Evolutionary conservation across 2,888 invertebrate species (phyloP).

Genomic region (Epistrophella euchroma): DNA sequence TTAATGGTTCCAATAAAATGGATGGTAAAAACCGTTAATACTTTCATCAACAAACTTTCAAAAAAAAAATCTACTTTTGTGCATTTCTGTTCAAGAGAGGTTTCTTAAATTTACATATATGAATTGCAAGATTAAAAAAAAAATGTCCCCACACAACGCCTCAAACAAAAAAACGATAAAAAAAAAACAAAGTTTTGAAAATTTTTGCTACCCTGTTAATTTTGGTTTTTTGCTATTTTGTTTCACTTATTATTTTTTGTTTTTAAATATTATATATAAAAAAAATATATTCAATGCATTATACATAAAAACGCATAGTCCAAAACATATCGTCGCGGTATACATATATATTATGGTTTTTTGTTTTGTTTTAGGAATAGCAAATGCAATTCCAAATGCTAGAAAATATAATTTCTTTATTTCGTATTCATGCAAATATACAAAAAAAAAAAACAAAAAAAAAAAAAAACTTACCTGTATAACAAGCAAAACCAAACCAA

Average conservation of each 20-base stretch:
- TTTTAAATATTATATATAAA: constrained; percentile 20
- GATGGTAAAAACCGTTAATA: constrained; percentile 43
- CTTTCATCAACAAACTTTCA: constrained; percentile 13
- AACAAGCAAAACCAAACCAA: constrained; percentile 75
- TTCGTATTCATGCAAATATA: constrained; percentile 53
- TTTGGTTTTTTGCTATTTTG: constrained; percentile 65
- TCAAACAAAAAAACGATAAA: constrained; percentile 12
- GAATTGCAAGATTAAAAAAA: constrained; percentile 54
- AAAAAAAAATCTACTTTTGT: constrained; percentile 49
- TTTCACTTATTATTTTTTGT: constrained; percentile 44
- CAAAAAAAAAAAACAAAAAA: not conserved
- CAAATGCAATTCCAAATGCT: constrained; percentile 59
- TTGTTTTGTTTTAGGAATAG: constrained; percentile 49
- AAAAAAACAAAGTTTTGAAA: constrained; percentile 50
- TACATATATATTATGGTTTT: constrained; percentile 12
- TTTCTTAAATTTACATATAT: constrained; percentile 56
- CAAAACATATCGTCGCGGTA: constrained; percentile 51
- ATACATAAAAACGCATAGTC: constrained; percentile 46
- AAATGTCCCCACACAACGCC: constrained; percentile 64
- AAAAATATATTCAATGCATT: constrained; percentile 47
- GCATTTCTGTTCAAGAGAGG: constrained; percentile 49
- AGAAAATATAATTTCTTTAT: constrained; percentile 64
- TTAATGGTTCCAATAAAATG: constrained; percentile 53
- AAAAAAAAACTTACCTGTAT: constrained; percentile 57
- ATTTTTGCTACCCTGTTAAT: constrained; percentile 72